Base-by-base conservation (phyloP, 2,113 vertebrate genomes). In the Propithecus coquereli region DNA sequence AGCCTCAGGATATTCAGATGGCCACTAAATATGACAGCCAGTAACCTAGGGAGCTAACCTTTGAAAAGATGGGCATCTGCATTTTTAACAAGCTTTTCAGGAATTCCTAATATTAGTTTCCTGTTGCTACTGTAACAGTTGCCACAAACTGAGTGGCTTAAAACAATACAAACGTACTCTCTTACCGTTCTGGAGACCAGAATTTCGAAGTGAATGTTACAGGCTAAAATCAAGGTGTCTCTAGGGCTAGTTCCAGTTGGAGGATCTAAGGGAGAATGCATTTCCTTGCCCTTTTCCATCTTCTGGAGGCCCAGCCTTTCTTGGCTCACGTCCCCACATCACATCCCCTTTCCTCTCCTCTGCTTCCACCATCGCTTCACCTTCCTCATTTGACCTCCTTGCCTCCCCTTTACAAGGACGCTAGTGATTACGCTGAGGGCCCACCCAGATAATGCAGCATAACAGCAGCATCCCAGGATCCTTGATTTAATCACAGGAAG, bases 341-440 rank as follows among this genome's bases (percentile, higher is more conserved):
- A 34, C 10, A 12, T 66, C 1, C 2, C 17, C 61, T 61, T 43
- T 43, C 34, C 86, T 50, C 54, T 61, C 76, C 23, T 45, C 12
- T 37, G 1, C 12, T 32, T 43, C 34, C 3, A 0, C 34, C 2
- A 6, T n/a, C n/a, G 37, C 37, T 1, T 40, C 30, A 27, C 68
- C 88, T 66, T 79, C 54, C 27, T 30, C 34, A 20, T 63, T 27
- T 13, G 70, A 54, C 52, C 11, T 17, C 81, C 30, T 25, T 25
- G 9, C 50, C 27, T 91, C 27, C 27, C n/a, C 74, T 50, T 9
- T 50, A 32, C 8, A n/a, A 52, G 45, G 59, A 23, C 8, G 1
- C 13, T 47, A 18, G 4, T 61, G 23, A 30, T 61, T 61, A 47
- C 43, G 59, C 83, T 79, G 37, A 85, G 52, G 25, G 1, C 52